Conservation (phyloP, 2,888 invertebrate genomes). For the Spialia ferax region DNA sequence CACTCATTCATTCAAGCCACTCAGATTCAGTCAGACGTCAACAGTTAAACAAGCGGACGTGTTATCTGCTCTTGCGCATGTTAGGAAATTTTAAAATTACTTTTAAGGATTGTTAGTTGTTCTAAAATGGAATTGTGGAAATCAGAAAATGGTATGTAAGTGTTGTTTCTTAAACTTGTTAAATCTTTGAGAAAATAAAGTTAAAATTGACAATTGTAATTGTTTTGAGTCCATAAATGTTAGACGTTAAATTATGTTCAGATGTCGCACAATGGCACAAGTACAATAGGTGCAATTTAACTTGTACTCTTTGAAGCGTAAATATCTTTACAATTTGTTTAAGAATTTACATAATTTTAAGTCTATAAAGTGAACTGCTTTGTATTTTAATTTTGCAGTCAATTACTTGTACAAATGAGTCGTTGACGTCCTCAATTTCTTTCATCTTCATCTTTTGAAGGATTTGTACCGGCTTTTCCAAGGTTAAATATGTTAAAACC, state of each 20-base stretch:
- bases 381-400: not conserved
- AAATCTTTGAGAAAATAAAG: not conserved
- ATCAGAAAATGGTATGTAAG: slow-evolving; percentile 59
- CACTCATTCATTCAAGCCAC: not conserved
- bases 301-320: not conserved
- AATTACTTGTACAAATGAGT: not conserved
- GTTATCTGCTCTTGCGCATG: slow-evolving; percentile 18
- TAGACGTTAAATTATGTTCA: not conserved
- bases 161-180: too few relatives aligned
- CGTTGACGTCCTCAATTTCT: not conserved
- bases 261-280: not conserved
- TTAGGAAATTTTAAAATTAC: not conserved
- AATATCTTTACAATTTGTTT: not conserved
- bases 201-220: not conserved
- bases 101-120: not conserved
- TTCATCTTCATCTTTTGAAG: not conserved
- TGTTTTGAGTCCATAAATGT: not conserved
- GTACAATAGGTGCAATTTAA: not conserved
- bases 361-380: not conserved
- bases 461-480: not conserved
- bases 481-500: too few relatives aligned
- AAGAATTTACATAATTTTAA: not conserved
- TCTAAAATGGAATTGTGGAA: slow-evolving; percentile 63
- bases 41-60: not conserved
- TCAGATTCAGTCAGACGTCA: not conserved